Percentiles rank a stretch among this genome's conserved stretches.
These are phyloP conservation scores for Phortica variegata DNA, from an alignment of 1,140 invertebrate species.

Conservation along the genomic window DNA sequence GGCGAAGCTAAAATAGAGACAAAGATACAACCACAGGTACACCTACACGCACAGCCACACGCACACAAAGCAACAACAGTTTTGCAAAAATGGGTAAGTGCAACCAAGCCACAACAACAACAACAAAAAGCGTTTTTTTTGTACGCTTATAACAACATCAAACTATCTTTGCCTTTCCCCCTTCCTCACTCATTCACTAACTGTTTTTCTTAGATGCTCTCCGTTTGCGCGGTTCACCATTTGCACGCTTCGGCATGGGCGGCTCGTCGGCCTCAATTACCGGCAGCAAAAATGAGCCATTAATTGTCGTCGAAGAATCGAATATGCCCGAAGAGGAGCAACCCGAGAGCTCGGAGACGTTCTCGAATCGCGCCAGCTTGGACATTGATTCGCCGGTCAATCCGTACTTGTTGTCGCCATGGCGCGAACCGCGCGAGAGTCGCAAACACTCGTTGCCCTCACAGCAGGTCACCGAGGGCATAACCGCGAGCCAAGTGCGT, in stretches of 20 bases:
- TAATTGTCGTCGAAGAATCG: conserved; percentile 79
- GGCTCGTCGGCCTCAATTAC: conserved; percentile 6
- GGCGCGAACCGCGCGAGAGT: conserved; percentile 66
- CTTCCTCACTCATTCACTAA: conserved; percentile 4
- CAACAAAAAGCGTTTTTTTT: conserved; percentile 4
- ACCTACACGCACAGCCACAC: no score
- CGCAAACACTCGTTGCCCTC: conserved; percentile 80
- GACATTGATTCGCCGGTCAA: conserved; percentile 76
- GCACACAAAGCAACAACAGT: no score
- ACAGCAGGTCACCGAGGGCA: conserved; percentile 77
- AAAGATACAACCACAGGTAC: no score
- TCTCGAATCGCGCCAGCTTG: conserved; percentile 63
- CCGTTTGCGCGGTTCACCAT: conserved; percentile 58
- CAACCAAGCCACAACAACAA: neutral
- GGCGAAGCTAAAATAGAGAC: no score
- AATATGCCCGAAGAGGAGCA: conserved; percentile 68
- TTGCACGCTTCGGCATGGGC: conserved; percentile 46
- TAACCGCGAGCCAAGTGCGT: conserved; percentile 80
- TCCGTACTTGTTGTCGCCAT: conserved; percentile 77
- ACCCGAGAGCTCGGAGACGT: conserved; percentile 56
- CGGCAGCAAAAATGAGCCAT: conserved; percentile 62
- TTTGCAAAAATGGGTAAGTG: conserved; percentile 47
- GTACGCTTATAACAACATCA: neutral
- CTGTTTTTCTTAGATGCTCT: conserved; percentile 39
- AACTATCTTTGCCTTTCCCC: neutral